These are phyloP conservation scores for Vireo griseus DNA, from an alignment of 2,797 vertebrate genomes.

Conservation along the genomic window DNA sequence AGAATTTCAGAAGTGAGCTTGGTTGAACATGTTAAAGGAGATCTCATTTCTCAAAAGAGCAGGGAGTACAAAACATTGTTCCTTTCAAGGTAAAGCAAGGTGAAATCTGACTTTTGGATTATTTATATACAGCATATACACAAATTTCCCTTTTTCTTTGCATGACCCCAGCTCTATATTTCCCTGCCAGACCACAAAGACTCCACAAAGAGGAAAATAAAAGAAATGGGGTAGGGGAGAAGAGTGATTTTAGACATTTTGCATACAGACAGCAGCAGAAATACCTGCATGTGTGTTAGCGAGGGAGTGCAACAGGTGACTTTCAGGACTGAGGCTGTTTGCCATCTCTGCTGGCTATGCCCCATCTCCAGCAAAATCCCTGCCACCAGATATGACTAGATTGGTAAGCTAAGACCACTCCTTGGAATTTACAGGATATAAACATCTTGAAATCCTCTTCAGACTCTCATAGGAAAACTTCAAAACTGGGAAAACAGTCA, in stretches of 20 bases:
- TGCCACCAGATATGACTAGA: background rate
- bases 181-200: background rate
- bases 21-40: background rate
- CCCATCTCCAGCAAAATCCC: background rate
- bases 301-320: background rate
- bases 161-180: background rate
- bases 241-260: background rate
- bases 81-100: background rate
- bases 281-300: background rate
- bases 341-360: background rate
- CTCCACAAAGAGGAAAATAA: background rate
- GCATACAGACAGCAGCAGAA: background rate
- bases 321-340: background rate
- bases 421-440: background rate
- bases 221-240: rapidly evolving
- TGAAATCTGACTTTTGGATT: background rate
- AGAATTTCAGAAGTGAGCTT: background rate
- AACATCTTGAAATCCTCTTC: background rate
- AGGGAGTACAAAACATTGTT: background rate
- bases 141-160: background rate
- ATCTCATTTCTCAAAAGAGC: background rate
- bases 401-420: background rate
- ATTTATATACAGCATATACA: background rate
- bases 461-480: background rate
- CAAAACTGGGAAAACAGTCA: background rate